Evolutionary conservation across 2,888 invertebrate genomes (phyloP), one percentile per base, ranked within the genome.

Genomic region (Nomada fabriciana): DNA sequence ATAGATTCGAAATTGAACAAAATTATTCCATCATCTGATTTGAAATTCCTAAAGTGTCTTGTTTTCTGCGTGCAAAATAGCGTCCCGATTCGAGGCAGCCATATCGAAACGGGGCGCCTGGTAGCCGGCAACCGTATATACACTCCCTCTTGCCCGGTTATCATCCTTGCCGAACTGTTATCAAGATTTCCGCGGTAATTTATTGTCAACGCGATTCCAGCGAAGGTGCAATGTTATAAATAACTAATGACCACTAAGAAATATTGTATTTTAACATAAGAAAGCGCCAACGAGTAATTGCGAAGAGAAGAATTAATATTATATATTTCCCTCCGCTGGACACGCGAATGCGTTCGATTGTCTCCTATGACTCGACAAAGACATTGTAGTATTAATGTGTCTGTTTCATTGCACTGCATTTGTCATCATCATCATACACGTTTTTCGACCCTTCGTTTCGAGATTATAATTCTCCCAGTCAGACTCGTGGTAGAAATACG

Each of bases 1-100:
- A 10, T 15, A 29, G n/a, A n/a, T 36, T 60, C 18, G 15, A 13
- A 2, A 10, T 60, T 5, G 18, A 13, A 36, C n/a, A n/a, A 9
- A 42, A 53, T 63, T 18, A 36, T 10, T 29, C 9, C 0, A 63
- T 53, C 20, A 5, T 20, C 1, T 20, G 4, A n/a, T 4, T 23
- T n/a, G 36, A 13, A 4, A 47, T 61, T 47, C 20, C n/a, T 29
- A 47, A 3, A 29, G 64, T 61, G n/a, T 52, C 13, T 57, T 7
- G 7, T 68, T 55, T 36, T 43, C 43, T 61, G 59, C 72, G 75
- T 15, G 64, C 7, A 29, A 53, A 53, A 63, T 36, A 76, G 81
- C 84, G 87, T 88, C 84, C 89, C 85, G 82, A 80, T 86, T 88
- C 89, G 85, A 89, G 67, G 36, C 91, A 91, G 91, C 91, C 91